Conservation (phyloP, 2,888 invertebrate species). For the Cactoblastis cactorum region DNA sequence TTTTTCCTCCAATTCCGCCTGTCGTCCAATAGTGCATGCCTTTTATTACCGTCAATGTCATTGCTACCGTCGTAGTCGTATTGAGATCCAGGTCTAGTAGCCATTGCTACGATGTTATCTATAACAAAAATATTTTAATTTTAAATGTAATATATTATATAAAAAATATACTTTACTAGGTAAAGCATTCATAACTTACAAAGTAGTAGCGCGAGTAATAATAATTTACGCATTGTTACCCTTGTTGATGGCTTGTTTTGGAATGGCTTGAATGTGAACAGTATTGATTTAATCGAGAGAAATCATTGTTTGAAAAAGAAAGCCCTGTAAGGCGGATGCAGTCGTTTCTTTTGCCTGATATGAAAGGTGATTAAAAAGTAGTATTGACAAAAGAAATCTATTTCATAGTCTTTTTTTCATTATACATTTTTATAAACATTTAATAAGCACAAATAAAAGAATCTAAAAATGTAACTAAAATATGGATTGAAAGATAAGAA, state of each 20-base stretch:
- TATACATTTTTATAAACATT: too few species aligned
- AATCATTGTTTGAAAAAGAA: conserved; percentile 40
- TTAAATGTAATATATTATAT: too few species aligned
- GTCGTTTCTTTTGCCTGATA: conserved; percentile 34
- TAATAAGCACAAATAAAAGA: too few species aligned
- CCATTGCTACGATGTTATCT: conserved; percentile 57
- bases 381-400: neutral
- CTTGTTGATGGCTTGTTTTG: conserved; percentile 19
- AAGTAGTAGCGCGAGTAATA: conserved; percentile 58
- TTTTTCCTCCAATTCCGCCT: conserved; percentile 65
- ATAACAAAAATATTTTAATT: conserved; percentile 32
- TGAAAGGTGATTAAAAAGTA: conserved; percentile 35
- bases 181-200: too few species aligned
- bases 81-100: conserved; percentile 33
- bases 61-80: conserved; percentile 59
- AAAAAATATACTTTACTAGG: too few species aligned
- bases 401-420: too few species aligned
- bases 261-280: conserved; percentile 31
- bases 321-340: conserved; percentile 39
- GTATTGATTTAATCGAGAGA: conserved; percentile 32
- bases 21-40: conserved; percentile 53
- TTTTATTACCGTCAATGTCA: conserved; percentile 49
- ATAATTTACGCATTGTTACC: conserved; percentile 51
- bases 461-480: too few species aligned
- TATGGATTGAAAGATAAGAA: too few species aligned